Percentiles rank a stretch among this genome's conserved stretches.
phyloP scores from a whole-genome alignment of 2,888 invertebrate genomes.

The Chrysolina haemoptera region DNA sequence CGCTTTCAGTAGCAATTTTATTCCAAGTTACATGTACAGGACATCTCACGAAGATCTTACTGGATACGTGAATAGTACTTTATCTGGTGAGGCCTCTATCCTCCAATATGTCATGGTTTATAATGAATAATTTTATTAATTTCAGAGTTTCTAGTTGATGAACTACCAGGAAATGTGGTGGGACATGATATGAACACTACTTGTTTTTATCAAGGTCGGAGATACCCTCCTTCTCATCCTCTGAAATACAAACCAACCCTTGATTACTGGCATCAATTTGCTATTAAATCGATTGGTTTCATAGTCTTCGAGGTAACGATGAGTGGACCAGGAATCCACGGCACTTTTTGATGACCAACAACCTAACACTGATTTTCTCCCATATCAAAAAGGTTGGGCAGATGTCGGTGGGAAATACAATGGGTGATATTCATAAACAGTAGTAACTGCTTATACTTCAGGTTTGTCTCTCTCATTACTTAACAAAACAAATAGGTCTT shows the following conservation, averaged over 20 bases:
- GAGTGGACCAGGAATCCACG: no score
- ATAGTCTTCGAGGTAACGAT: conserved; percentile 74
- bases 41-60: conserved; percentile 31
- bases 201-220: conserved; percentile 68
- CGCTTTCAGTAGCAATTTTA: conserved; percentile 56
- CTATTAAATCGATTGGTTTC: conserved; percentile 74
- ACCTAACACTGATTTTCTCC: no score
- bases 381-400: no score
- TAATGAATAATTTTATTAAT: conserved; percentile 28
- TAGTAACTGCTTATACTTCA: no score
- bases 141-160: conserved; percentile 56
- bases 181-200: conserved; percentile 16
- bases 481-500: no score
- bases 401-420: no score
- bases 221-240: conserved; percentile 61
- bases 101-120: neutral
- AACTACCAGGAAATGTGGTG: conserved; percentile 43
- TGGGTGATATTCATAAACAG: no score
- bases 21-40: conserved; percentile 53
- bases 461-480: no score
- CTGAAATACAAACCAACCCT: conserved; percentile 66
- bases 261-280: conserved; percentile 74
- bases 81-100: conserved; percentile 51
- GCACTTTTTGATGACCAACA: no score
- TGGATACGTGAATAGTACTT: conserved; percentile 52